Evolutionary conservation across 2,888 invertebrate genomes (phyloP).

Genomic region (Sinelater perroti): DNA sequence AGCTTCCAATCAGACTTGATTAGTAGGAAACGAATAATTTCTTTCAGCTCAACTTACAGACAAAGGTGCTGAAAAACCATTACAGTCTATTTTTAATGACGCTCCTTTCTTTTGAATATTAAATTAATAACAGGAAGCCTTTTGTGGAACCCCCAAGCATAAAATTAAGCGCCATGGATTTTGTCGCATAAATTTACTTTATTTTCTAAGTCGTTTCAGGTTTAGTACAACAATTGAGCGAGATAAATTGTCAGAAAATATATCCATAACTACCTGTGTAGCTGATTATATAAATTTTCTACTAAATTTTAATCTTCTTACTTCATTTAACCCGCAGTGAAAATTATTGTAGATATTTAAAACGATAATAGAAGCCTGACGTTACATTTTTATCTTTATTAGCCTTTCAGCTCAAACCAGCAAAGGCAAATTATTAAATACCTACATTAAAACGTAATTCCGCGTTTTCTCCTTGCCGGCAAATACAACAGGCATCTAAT

Average conservation of each 20-base stretch:
- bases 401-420: conserved; percentile 7
- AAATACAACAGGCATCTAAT: conserved; percentile 19
- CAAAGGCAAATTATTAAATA: conserved; percentile 12
- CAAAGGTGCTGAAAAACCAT: not conserved
- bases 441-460: conserved; percentile 10
- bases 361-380: conserved; percentile 4
- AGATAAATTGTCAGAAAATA: too few species aligned
- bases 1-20: too few species aligned
- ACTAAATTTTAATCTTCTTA: too few species aligned
- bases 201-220: too few species aligned
- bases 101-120: not conserved
- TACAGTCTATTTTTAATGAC: conserved; percentile 1
- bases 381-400: not conserved
- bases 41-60: not conserved
- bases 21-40: too few species aligned
- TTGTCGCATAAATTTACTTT: not conserved
- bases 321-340: too few species aligned
- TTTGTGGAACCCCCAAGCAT: not conserved
- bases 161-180: not conserved
- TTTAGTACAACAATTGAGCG: too few species aligned
- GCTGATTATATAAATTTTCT: too few species aligned
- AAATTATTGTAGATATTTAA: too few species aligned
- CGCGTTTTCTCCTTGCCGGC: not conserved
- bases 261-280: too few species aligned
- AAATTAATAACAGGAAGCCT: not conserved